Evolutionary conservation across 2,797 vertebrate species (phyloP), one percentile per base, ranked within the genome.

Genomic region (Amphiprion clarkii): DNA sequence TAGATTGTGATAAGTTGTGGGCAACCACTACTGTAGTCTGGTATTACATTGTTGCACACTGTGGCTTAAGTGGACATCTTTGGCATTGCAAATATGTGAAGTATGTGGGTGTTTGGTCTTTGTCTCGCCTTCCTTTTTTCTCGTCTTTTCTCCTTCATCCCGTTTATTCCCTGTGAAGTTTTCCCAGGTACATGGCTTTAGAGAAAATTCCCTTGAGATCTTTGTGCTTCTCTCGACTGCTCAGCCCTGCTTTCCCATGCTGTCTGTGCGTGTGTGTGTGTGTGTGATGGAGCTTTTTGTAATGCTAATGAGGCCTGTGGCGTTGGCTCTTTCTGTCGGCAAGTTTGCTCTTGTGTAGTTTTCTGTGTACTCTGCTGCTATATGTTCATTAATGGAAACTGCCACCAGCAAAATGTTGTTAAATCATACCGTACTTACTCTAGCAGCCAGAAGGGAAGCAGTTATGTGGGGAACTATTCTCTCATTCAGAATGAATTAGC

Each of bases 31-130:
- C 81, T 85, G 83, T 78, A 81, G 67, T 86, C 66, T 83, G 81
- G 67, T 73, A 67, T 90, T 87, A 83, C 66, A 70, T 66, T 75
- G 81, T 84, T 85, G 68, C 68, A 82, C 76, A 31, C 67, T 78
- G 78, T 3, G 78, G 82, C 78, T 85, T 73, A 80, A 77, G 86
- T 78, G 78, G 82, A 86, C 83, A 82, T 89, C 84, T 81, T 76
- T 79, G 89, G 90, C 79, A 93, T 89, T 82, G 49, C 87, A 92
- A 92, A 85, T 88, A 92, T 93, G 90, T 79, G 67, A 87, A 86
- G 80, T 78, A 92, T 91, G 85, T 79, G 78, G 66, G 74, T 88
- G 88, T 93, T 92, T 89, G 81, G 83, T 82, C 80, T 87, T 77
- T 71, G 60, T 74, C 48, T 67, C 42, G 57, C 71, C 25, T 25